Conservation (phyloP, 2,888 invertebrate species). For the Thalpophila matura region DNA sequence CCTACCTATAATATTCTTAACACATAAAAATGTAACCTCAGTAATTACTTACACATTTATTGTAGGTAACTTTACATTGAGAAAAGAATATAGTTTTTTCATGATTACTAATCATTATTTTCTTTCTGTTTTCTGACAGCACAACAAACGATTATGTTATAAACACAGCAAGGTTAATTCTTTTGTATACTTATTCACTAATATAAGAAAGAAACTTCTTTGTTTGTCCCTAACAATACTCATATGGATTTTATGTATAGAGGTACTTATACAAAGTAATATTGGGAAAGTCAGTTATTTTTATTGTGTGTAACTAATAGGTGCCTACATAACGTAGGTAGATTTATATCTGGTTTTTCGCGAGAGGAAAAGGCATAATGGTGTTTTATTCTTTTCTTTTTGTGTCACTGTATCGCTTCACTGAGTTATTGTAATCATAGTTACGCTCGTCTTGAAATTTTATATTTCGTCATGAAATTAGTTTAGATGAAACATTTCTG, state of each 20-base stretch:
- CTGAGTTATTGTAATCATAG: conserved; percentile 5
- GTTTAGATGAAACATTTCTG: too few relatives aligned
- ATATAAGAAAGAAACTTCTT: conserved; percentile 47
- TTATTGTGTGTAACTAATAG: conserved; percentile 55
- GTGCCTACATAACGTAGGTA: conserved; percentile 31
- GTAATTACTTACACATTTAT: not conserved
- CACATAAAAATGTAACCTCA: not conserved
- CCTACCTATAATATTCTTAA: too few relatives aligned
- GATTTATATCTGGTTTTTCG: conserved; percentile 28
- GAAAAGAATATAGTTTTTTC: not conserved
- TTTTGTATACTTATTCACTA: conserved; percentile 43
- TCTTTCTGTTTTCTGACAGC: conserved; percentile 7
- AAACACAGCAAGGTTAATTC: conserved; percentile 38
- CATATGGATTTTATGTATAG: conserved; percentile 32
- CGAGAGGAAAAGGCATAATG: conserved; percentile 19
- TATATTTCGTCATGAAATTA: too few relatives aligned
- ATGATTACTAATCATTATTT: conserved; percentile 11
- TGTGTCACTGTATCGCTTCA: not conserved
- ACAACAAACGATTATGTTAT: conserved; percentile 19
- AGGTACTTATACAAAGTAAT: conserved; percentile 51
- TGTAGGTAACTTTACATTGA: not conserved
- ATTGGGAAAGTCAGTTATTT: conserved; percentile 54
- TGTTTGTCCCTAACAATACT: conserved; percentile 50
- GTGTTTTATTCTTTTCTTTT: conserved; percentile 36
- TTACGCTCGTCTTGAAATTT: too few relatives aligned